Base-by-base conservation (phyloP, 2,888 invertebrate genomes). In the Formica aserva region DNA sequence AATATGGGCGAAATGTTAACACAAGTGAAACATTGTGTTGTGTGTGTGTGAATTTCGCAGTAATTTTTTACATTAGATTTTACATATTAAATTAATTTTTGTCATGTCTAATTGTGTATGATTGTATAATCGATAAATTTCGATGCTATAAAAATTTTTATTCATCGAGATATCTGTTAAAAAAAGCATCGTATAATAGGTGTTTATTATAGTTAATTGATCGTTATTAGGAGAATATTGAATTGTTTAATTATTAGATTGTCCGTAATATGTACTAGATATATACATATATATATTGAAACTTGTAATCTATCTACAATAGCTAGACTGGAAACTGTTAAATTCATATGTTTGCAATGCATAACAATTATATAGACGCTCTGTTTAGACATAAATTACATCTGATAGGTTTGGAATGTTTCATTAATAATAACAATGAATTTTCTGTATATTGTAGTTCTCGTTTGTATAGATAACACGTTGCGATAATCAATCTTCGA, bases 271-370 rank as follows among this genome's bases (percentile, higher is more conserved):
- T 55, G 18, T 15, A 75, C 3, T 26, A 15, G 15, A 57, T 48
- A 48, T 4, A 48, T 48, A 38, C 8, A n/a, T 26, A 35, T 38
- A 13, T 52, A 13, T 32, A 9, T 8, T 75, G 26, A 38, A 55
- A 77, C 66, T 77, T 77, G 66, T 77, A 66, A 77, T 45, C 1
- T 77, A 13, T 5, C 52, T 55, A n/a, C n/a, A 77, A 66, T 77
- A 55, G 66, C 55, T 66, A 55, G 26, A 66, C 55, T 38, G 55
- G 26, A 55, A 66, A 66, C 9, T 29, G 55, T 55, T 66, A 66
- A 77, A 77, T 76, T 52, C 52, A 76, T 48, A 76, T 1, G 29
- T 48, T 78, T 57, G 22, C 4, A 9, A 57, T 67, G 57, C 9
- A 22, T 35, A 45, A 45, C 18, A 78, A 35, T 78, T 32, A 78